Evolutionary conservation across 2,797 vertebrate species (phyloP), one percentile per base, ranked within the genome.

Genomic region (Todus mexicanus): DNA sequence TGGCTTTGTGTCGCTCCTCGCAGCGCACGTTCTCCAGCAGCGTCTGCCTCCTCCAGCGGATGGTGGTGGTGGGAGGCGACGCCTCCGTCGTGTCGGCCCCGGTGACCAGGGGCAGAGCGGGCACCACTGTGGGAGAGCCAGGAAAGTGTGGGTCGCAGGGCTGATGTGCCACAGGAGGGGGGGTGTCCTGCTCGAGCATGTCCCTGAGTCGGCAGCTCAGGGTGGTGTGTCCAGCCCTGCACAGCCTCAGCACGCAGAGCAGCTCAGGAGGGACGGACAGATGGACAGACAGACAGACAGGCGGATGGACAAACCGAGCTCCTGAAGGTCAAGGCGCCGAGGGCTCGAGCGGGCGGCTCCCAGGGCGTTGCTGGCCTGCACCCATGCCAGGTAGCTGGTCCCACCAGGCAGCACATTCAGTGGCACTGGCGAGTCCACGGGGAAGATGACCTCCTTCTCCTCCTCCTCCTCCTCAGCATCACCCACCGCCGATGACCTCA

Each of bases 291-390:
- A 10, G 33, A 4, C 0, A 3, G 48, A 16, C 0, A 3, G 56
- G 22, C 4, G 18, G 38, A 10, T 1, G 2, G 57, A 60, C 69
- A 68, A 96, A 99, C 99, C 98, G 26, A 98, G 95, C 23, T 98
- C 97, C 18, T 94, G 95, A 60, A 98, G 82, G 11, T 78, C 35
- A 79, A 99, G 78, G 15, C 12, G 80, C 56, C 60, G 94, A 1
- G 81, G 94, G 33, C 97, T 94, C 0, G 98, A 99, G 48, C 47
- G 77, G 7, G 97, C 96, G 3, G 40, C 27, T 59, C 98, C 98
- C 21, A 99, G 95, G 1, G 18, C 69, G 61, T 99, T 99, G 92
- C 72, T 78, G 47, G 98, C 98, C 35, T 84, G 95, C 77, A 98
- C 86, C 75, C 79, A 97, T 26, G 97, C 65, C 19, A 20, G 76